These are phyloP conservation scores for Morpho achilles DNA, from an alignment of 2,888 invertebrate species.

Conservation along the genomic window DNA sequence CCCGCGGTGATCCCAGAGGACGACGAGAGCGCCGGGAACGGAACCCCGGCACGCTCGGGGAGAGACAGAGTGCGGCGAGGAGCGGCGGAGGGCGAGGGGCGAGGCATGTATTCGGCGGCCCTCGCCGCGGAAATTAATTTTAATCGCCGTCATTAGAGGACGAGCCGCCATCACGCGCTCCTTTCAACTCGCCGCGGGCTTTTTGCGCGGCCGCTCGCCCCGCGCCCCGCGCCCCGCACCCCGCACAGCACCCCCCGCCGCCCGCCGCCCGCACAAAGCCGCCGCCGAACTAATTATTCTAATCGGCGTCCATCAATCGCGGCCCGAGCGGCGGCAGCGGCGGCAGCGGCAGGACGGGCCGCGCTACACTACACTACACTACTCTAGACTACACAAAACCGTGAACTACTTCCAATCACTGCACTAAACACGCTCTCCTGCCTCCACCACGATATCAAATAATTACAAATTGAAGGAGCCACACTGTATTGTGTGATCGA, in stretches of 20 bases:
- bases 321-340: neutral
- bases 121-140: slow-evolving; percentile 67
- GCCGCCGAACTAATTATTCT: too few species aligned
- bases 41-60: neutral
- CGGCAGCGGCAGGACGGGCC: neutral
- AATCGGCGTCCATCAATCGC: too few species aligned
- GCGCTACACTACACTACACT: neutral
- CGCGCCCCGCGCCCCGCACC: slow-evolving; percentile 1
- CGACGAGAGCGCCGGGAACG: too few species aligned
- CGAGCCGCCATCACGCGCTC: slow-evolving; percentile 22
- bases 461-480: too few species aligned
- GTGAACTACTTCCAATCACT: too few species aligned
- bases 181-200: neutral
- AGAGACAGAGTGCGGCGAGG: neutral
- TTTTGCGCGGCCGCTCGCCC: slow-evolving; percentile 9
- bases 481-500: too few species aligned
- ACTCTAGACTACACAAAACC: too few species aligned
- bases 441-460: too few species aligned
- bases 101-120: slow-evolving; percentile 65
- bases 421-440: too few species aligned
- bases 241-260: neutral
- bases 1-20: too few species aligned
- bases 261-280: neutral
- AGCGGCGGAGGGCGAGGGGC: slow-evolving; percentile 17
- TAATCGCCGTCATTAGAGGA: slow-evolving; percentile 69